A percentile compares a stretch with the other conserved stretches of the same genome.
Conservation (phyloP, 2,113 vertebrate species). For the Psilopsiagon aurifrons region DNA sequence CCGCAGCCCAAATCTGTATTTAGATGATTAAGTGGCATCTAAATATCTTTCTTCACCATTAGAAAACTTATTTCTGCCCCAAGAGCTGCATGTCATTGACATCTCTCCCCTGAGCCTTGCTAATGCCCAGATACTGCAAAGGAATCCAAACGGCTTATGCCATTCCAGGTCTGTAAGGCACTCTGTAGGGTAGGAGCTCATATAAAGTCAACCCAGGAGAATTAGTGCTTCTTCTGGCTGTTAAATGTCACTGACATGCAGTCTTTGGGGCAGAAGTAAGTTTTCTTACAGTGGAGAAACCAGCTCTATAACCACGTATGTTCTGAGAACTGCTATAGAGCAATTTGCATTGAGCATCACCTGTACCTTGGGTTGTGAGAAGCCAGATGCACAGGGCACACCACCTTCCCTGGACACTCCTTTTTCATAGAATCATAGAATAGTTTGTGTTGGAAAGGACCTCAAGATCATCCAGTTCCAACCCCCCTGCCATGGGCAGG, state of each 20-base stretch:
- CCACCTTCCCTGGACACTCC: neutral
- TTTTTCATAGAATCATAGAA: neutral
- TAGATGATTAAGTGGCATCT: neutral
- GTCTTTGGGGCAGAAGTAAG: neutral
- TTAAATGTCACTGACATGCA: neutral
- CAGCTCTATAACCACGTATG: fast-evolving
- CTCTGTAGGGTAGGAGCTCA: constrained; percentile 4
- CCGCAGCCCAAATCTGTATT: neutral
- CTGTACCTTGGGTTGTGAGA: neutral
- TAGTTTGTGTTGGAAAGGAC: too few species aligned
- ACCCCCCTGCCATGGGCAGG: too few species aligned
- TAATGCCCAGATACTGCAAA: constrained; percentile 19
- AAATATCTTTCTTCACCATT: neutral
- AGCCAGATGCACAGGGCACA: neutral
- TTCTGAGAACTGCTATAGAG: neutral
- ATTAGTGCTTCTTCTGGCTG: constrained; percentile 17
- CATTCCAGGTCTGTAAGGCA: constrained; percentile 44
- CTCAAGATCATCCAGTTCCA: too few species aligned
- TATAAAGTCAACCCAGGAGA: neutral
- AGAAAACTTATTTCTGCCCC: neutral
- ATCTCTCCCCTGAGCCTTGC: neutral
- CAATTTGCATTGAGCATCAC: neutral
- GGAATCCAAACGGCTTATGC: neutral
- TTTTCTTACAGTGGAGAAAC: neutral
- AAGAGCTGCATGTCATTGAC: neutral